Evolutionary conservation across 2,888 invertebrate genomes (phyloP).

Genomic region (Trichopoda pennipes): DNA sequence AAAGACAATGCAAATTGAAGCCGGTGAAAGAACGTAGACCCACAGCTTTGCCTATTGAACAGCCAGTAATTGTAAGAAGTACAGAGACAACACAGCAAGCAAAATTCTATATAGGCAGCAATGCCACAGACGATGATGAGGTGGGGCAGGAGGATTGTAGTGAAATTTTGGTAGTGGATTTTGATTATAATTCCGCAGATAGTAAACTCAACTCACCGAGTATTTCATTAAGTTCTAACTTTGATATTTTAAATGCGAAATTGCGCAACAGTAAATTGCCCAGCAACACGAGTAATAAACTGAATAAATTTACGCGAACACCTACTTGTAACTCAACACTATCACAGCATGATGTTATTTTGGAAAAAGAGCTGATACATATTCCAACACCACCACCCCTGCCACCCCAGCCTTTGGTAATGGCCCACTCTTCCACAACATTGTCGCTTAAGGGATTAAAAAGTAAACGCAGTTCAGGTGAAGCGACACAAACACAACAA

Average conservation of each 20-base stretch:
- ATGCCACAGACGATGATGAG: conserved; percentile 59
- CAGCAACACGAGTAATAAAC: conserved; percentile 61
- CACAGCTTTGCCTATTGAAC: conserved; percentile 76
- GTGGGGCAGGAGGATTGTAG: neutral
- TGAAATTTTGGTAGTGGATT: conserved; percentile 24
- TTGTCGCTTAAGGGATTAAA: conserved; percentile 55
- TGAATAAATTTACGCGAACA: conserved; percentile 47
- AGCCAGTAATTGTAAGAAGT: conserved; percentile 69
- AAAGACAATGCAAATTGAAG: conserved; percentile 74
- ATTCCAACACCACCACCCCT: conserved; percentile 77
- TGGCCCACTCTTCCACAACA: conserved; percentile 65
- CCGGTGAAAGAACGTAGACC: conserved; percentile 77
- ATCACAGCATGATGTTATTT: conserved; percentile 34
- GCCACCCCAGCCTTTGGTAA: conserved; percentile 72
- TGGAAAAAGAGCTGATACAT: conserved; percentile 66
- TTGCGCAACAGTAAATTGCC: conserved; percentile 44
- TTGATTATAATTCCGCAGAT: conserved; percentile 23
- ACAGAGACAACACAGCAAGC: conserved; percentile 60
- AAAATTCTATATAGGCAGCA: conserved; percentile 76
- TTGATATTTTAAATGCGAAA: conserved; percentile 47
- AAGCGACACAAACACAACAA: conserved; percentile 3
- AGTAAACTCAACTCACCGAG: conserved; percentile 24
- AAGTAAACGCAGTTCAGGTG: conserved; percentile 41
- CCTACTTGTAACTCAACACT: conserved; percentile 44
- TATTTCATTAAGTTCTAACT: conserved; percentile 44